phyloP scores from a whole-genome alignment of 2,113 vertebrate genomes.

The Proterorhinus semilunaris region DNA sequence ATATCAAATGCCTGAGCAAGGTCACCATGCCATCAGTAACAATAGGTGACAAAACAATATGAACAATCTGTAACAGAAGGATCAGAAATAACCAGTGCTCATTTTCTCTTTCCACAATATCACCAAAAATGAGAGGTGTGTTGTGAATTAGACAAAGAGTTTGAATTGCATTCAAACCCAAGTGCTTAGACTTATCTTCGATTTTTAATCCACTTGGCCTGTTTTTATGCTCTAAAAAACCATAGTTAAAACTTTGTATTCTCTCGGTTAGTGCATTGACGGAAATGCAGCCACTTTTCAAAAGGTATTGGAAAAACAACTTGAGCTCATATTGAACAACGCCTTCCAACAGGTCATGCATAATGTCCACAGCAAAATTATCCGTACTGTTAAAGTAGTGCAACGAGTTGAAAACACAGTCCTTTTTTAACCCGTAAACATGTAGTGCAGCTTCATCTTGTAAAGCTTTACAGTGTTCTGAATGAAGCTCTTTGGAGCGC shows the following conservation, averaged over 20 bases:
- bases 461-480: no score
- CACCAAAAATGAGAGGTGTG: conserved; percentile 12
- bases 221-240: background rate
- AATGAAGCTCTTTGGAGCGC: no score
- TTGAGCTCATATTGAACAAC: conserved; percentile 5
- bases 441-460: no score
- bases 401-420: background rate
- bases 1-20: background rate
- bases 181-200: conserved; percentile 6
- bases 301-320: conserved; percentile 17
- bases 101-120: conserved; percentile 10
- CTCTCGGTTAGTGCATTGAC: background rate
- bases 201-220: conserved; percentile 3
- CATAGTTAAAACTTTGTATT: conserved; percentile 17
- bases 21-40: background rate
- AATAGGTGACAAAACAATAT: background rate
- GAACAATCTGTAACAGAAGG: background rate
- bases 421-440: background rate
- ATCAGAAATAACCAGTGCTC: background rate
- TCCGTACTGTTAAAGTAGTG: background rate
- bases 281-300: conserved; percentile 12
- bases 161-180: conserved; percentile 16
- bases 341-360: conserved; percentile 11
- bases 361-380: background rate
- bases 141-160: background rate